These are phyloP conservation scores for Corydoras maculifer DNA, from an alignment of 2,113 vertebrate species.

Conservation along the genomic window DNA sequence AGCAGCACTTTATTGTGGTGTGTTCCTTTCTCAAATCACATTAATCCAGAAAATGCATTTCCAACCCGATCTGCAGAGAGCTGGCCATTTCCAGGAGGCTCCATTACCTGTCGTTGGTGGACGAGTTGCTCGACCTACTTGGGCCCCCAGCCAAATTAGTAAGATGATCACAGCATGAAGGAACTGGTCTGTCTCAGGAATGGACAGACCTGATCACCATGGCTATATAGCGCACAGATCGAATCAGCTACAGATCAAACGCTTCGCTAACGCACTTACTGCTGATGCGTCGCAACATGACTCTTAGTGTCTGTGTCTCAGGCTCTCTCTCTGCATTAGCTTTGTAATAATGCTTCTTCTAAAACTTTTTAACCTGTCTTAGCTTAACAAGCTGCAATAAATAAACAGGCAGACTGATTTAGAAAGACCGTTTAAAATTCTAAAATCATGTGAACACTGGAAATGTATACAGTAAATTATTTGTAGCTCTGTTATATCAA, in stretches of 20 bases:
- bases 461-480: no score
- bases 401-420: no score
- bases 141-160: slow-evolving; percentile 56
- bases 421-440: no score
- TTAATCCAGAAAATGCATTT: slow-evolving; percentile 66
- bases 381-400: no score
- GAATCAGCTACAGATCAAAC: slow-evolving; percentile 63
- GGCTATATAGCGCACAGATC: slow-evolving; percentile 63
- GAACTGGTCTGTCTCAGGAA: slow-evolving; percentile 57
- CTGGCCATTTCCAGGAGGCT: slow-evolving; percentile 56
- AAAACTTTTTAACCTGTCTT: background rate
- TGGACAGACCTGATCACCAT: slow-evolving; percentile 63
- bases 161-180: slow-evolving; percentile 59
- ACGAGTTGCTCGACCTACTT: slow-evolving; percentile 45
- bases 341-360: background rate
- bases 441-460: no score
- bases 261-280: slow-evolving; percentile 62
- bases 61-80: slow-evolving; percentile 60
- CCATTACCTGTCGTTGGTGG: slow-evolving; percentile 66
- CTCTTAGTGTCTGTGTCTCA: slow-evolving; percentile 48
- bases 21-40: slow-evolving; percentile 69
- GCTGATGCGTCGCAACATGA: slow-evolving; percentile 67
- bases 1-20: slow-evolving; percentile 75
- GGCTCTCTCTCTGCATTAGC: slow-evolving; percentile 23
- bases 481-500: no score